Conservation (phyloP, 2,888 invertebrate species). For the Tenthredo distinguenda region DNA sequence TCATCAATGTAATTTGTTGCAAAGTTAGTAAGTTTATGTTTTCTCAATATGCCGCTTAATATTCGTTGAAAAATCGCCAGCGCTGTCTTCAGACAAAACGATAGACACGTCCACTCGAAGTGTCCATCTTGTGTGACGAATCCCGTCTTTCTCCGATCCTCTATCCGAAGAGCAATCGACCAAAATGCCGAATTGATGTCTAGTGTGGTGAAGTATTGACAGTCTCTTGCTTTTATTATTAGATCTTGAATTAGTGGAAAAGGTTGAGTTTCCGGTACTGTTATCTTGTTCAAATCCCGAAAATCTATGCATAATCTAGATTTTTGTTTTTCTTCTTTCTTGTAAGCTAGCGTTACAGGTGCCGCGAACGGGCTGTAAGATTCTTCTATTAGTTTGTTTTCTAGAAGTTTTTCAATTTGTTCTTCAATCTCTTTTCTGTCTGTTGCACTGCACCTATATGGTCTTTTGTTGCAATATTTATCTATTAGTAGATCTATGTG, state of each 20-base stretch:
- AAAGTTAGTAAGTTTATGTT: slow-evolving; percentile 58
- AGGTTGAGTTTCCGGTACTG: slow-evolving; percentile 54
- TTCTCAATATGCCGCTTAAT: slow-evolving; percentile 59
- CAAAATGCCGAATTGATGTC: slow-evolving; percentile 57
- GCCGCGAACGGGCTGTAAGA: slow-evolving; percentile 57
- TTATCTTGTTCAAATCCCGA: slow-evolving; percentile 54
- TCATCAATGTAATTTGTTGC: slow-evolving; percentile 58
- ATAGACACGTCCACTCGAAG: slow-evolving; percentile 56
- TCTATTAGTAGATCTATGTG: slow-evolving; percentile 38
- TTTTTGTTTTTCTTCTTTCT: slow-evolving; percentile 53
- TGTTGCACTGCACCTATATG: slow-evolving; percentile 51
- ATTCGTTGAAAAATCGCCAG: slow-evolving; percentile 63
- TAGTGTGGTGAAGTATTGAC: slow-evolving; percentile 55
- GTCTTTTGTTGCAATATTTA: slow-evolving; percentile 53
- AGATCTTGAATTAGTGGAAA: slow-evolving; percentile 58
- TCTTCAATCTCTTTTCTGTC: slow-evolving; percentile 54
- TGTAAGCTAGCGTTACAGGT: slow-evolving; percentile 51
- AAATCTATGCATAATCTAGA: slow-evolving; percentile 47
- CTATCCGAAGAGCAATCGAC: slow-evolving; percentile 56
- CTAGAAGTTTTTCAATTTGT: slow-evolving; percentile 51
- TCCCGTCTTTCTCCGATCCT: slow-evolving; percentile 59
- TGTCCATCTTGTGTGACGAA: slow-evolving; percentile 58
- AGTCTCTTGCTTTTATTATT: slow-evolving; percentile 53
- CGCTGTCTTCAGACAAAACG: slow-evolving; percentile 60
- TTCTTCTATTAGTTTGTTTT: slow-evolving; percentile 53